phyloP scores from a whole-genome alignment of 2,113 vertebrate genomes.

The Zapus hudsonius region DNA sequence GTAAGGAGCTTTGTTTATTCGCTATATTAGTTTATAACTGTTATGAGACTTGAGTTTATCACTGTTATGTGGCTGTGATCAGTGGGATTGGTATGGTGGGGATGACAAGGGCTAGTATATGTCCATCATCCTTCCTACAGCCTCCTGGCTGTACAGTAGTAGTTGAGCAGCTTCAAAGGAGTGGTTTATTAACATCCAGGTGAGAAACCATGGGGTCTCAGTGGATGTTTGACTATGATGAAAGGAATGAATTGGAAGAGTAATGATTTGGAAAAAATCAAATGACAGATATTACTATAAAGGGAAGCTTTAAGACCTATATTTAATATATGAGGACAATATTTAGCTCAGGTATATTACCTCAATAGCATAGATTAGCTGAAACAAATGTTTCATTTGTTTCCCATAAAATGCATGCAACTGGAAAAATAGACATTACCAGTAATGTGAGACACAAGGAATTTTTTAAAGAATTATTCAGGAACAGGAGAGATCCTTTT shows the following conservation, averaged over 20 bases:
- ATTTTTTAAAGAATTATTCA: conserved; percentile 35
- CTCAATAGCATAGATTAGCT: conserved; percentile 39
- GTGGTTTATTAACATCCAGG: conserved; percentile 27
- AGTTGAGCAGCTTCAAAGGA: conserved; percentile 27
- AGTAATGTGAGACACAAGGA: conserved; percentile 9
- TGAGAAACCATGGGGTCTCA: conserved; percentile 30
- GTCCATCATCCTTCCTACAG: conserved; percentile 2
- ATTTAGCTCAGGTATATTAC: conserved; percentile 14
- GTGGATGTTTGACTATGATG: conserved; percentile 51
- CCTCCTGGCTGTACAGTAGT: background rate
- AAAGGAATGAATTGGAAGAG: conserved; percentile 50
- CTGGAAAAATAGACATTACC: conserved; percentile 43
- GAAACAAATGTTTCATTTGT: conserved; percentile 42
- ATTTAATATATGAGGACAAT: conserved; percentile 45
- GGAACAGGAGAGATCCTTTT: background rate
- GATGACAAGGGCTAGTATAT: background rate
- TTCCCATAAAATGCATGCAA: conserved; percentile 19
- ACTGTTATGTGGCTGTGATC: background rate
- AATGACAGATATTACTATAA: conserved; percentile 40
- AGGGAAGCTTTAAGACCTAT: background rate
- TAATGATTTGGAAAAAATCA: conserved; percentile 59
- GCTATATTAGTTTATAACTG: background rate
- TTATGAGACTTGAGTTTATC: background rate
- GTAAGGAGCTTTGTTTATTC: background rate
- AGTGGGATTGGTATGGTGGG: background rate